Base-by-base conservation (phyloP, 2,888 invertebrate genomes). In the Stenodera caucasica region DNA sequence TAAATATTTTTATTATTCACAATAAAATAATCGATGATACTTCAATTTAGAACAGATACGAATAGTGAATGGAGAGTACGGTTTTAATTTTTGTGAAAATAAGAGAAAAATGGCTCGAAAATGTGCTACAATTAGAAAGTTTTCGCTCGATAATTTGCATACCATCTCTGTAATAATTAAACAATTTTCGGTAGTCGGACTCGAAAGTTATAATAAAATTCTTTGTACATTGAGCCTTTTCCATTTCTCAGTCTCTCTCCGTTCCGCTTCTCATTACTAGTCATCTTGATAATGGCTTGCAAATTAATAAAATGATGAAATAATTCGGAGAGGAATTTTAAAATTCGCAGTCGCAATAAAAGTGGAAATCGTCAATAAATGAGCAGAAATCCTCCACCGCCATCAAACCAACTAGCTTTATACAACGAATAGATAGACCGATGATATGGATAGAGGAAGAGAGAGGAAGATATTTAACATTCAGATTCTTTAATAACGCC, bases 401-500 rank as follows among this genome's bases (percentile, higher is more conserved):
- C 66, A 60, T 66, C 62, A 66, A 61, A 64, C 60, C 65, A 62
- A 49, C 59, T 60, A 50, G 64, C 58, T 60, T 54, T 58, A 56
- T 66, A 62, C 18, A 15, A 45, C 5, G 2, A 21, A 45, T 45
- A 21, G 45, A 45, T 45, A 40, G 8, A 18, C 9, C 26, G 5
- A 26, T 26, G 5, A 4, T 4, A 45, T 45, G 18, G 8, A 18
- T 18, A 40, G 14, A 23, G 59, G 59, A 61, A 58, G 62, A 55
- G 50, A 37, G 45, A 53, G n/a, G 68, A 63, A 66, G 71, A 72
- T 72, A 75, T 75, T 75, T 74, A 75, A 75, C 76, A 75, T 77
- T 76, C 76, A 72, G 73, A 76, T 77, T 74, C 67, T 72, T 71
- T 73, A 74, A 74, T 76, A 76, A 77, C 73, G 71, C 74, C 77